Conservation (phyloP, 2,888 invertebrate species). For the Ephialtes manifestator region DNA sequence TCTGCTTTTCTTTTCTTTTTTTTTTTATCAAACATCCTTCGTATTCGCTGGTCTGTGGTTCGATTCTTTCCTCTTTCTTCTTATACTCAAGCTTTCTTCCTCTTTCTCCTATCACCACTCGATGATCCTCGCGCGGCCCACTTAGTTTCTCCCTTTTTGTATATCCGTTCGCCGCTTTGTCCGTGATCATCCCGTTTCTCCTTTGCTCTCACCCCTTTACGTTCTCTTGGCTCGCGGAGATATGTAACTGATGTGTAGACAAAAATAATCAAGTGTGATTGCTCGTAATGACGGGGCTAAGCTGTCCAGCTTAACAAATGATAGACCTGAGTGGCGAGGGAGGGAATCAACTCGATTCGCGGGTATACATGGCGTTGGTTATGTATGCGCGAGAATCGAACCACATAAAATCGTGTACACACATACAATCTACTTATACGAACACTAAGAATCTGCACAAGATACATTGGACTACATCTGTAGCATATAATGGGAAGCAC, state of each 20-base stretch:
- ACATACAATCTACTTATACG: slow-evolving; percentile 19
- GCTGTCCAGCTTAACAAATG: slow-evolving; percentile 86
- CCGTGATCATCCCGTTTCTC: slow-evolving; percentile 33
- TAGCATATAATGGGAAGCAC: slow-evolving; percentile 52
- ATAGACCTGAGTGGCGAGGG: slow-evolving; percentile 77
- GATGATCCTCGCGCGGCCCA: slow-evolving; percentile 50
- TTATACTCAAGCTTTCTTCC: background rate
- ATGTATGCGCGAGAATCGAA: slow-evolving; percentile 20
- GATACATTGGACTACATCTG: slow-evolving; percentile 22
- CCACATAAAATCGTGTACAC: slow-evolving; percentile 29
- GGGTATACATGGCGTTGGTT: slow-evolving; percentile 3
- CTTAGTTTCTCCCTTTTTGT: slow-evolving; percentile 41
- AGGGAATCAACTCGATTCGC: slow-evolving; percentile 54
- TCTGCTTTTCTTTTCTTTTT: background rate
- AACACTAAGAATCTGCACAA: slow-evolving; percentile 15
- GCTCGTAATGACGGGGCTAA: slow-evolving; percentile 85
- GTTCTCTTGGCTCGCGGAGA: slow-evolving; percentile 46
- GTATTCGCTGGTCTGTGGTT: slow-evolving; percentile 4
- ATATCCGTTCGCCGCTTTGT: slow-evolving; percentile 33
- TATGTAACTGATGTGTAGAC: slow-evolving; percentile 80
- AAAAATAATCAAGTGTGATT: slow-evolving; percentile 86
- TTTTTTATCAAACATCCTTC: slow-evolving; percentile 43
- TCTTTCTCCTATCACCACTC: slow-evolving; percentile 46
- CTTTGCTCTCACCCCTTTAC: slow-evolving; percentile 2
- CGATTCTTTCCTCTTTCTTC: slow-evolving; percentile 8